Base-by-base conservation (phyloP, 2,113 vertebrate species). In the Spizaetus ornatus region DNA sequence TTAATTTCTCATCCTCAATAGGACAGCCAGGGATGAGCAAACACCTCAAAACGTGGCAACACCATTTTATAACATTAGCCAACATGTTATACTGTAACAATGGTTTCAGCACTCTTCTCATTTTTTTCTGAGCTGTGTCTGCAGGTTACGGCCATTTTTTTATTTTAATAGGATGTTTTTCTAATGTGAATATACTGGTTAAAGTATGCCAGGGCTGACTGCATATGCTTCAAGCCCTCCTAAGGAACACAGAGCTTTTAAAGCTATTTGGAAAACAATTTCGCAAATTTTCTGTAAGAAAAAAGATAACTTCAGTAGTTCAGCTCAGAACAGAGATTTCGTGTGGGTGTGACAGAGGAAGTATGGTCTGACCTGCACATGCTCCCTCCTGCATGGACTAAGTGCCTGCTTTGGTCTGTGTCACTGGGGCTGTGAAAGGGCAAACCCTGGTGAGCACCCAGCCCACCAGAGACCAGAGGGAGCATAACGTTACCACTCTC, bases 281-380 rank as follows among this genome's bases (percentile, higher is more conserved):
- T 47, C 5, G 15, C 10, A 10, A 2, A 2, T 83, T 63, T 92
- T 55, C 67, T 77, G n/a, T 26, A 26, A 27, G 63, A 36, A 79
- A 53, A 13, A 67, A 2, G 4, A 66, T 83, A 27, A 45, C 25
- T 50, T 76, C 38, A 23, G 48, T 53, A 45, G 32, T 50, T 55
- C 70, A 80, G 15, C 9, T 42, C 0, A 0, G 20, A 83, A 14
- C 3, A 40, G n/a, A 59, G n/a, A 13, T 38, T 80, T 53, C 63
- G 23, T 38, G 31, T 0, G 4, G n/a, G 14, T 45, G 40, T 48
- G 48, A 29, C 13, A 19, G 27, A 40, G 14, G 16, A 56, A 66
- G 22, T 0, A 0, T 0, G 1, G 23, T 26, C 62, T 80, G 56
- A 86, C 14, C 52, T 72, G 20, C 0, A 3, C 1, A 1, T 2